These are phyloP conservation scores for Melolontha melolontha DNA, from an alignment of 2,888 invertebrate species.

Conservation along the genomic window DNA sequence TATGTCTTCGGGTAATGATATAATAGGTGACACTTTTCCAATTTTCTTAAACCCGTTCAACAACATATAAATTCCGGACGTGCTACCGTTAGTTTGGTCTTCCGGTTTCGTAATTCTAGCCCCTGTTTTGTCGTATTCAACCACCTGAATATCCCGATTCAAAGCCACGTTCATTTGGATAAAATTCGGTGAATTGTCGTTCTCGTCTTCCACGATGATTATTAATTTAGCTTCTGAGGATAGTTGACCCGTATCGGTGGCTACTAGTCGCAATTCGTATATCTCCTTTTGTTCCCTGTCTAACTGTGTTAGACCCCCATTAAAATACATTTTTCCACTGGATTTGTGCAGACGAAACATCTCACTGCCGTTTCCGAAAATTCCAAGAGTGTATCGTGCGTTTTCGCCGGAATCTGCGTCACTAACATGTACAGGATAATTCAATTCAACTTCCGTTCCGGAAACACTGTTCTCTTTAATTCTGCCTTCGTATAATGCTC, in stretches of 20 bases:
- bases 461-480: slow-evolving; percentile 82
- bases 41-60: slow-evolving; percentile 56
- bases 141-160: slow-evolving; percentile 75
- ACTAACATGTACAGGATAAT: slow-evolving; percentile 75
- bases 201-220: slow-evolving; percentile 81
- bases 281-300: slow-evolving; percentile 80
- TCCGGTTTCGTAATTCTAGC: slow-evolving; percentile 66
- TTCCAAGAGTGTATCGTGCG: slow-evolving; percentile 75
- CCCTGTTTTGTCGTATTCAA: slow-evolving; percentile 72
- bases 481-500: slow-evolving; percentile 78
- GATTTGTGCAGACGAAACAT: slow-evolving; percentile 77
- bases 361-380: slow-evolving; percentile 82
- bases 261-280: slow-evolving; percentile 79
- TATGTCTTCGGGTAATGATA: slow-evolving; percentile 79
- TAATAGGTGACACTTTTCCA: slow-evolving; percentile 68
- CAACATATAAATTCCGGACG: slow-evolving; percentile 54
- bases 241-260: slow-evolving; percentile 81
- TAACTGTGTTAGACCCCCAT: slow-evolving; percentile 65
- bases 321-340: slow-evolving; percentile 73
- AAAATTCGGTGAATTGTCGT: slow-evolving; percentile 83
- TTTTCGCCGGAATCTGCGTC: slow-evolving; percentile 80
- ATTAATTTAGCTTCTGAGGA: slow-evolving; percentile 79
- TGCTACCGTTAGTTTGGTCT: slow-evolving; percentile 57
- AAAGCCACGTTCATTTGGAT: slow-evolving; percentile 78
- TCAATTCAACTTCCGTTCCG: slow-evolving; percentile 78